Conservation (phyloP, 2,888 invertebrate species). For the Sinotaia quadrata region DNA sequence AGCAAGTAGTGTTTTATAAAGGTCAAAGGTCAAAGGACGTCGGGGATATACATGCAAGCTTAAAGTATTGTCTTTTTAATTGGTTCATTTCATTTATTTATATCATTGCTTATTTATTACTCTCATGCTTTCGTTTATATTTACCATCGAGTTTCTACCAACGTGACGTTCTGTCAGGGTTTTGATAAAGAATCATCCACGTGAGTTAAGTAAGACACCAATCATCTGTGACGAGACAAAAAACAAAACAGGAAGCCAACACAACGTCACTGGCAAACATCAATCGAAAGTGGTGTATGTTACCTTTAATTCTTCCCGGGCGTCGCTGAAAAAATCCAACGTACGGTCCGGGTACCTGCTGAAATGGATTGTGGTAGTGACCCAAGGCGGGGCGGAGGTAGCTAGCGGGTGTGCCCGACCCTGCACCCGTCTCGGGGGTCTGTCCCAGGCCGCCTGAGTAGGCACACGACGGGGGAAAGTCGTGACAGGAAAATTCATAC, state of each 20-base stretch:
- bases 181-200: no score
- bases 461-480: conserved; percentile 38
- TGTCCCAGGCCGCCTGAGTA: conserved; percentile 27
- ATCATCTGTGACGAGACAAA: no score
- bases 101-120: no score
- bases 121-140: no score
- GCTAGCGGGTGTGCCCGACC: conserved; percentile 3
- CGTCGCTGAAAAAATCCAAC: conserved; percentile 40
- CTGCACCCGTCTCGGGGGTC: conserved; percentile 1
- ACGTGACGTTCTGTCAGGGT: no score
- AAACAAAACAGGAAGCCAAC: not conserved
- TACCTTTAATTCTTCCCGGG: conserved; percentile 37
- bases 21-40: no score
- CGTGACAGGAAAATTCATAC: conserved; percentile 32
- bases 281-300: not conserved
- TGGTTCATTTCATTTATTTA: no score
- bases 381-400: conserved; percentile 29
- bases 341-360: conserved; percentile 37
- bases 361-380: conserved; percentile 36
- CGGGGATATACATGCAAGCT: no score
- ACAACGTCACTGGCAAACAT: not conserved
- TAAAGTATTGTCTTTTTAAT: no score
- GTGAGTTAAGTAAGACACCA: no score
- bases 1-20: no score
- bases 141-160: no score